Evolutionary conservation across 1,140 invertebrate species (phyloP), one percentile per base, ranked within the genome.

Genomic region (Aphaenogaster floridana): DNA sequence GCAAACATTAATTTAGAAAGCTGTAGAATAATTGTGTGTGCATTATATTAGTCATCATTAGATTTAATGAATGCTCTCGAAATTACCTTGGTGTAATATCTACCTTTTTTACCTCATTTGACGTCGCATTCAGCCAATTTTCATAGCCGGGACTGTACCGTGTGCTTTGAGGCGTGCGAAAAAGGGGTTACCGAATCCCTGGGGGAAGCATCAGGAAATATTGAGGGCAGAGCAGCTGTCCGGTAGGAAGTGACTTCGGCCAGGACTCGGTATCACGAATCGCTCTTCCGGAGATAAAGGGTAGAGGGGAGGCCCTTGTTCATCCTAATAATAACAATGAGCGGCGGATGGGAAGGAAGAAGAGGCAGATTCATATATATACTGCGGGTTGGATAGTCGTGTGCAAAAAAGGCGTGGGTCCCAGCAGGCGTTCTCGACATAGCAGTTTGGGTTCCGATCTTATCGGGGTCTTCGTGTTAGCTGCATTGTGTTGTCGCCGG

Each of bases 371-470:
- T 78, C 74, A 83, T 83, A 63, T 80, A 87, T 84, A 87, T 57
- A 57, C 45, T 79, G 86, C 78, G 83, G 78, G 74, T 74, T 85
- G 66, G 88, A 92, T 77, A 89, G 90, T 88, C 93, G 92, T 89
- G 92, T 89, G 89, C 90, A 93, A 93, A 94, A 94, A 94, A 93
- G 89, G 90, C 90, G 91, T 93, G 90, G 91, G 91, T 93, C 93
- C 90, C 93, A 94, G 93, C 94, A 89, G 93, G 92, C 92, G 91
- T 94, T 93, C 92, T 93, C 92, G 89, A 91, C 90, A 89, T 89
- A 92, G 92, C 91, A 90, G 90, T 93, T 93, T 88, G 91, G 91
- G 93, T 93, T 90, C 89, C 87, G 92, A 94, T 94, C 92, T 94
- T 94, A 94, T 94, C 93, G 88, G 4, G 6, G 85, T 86, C 66